A percentile compares a stretch with the other conserved stretches of the same genome.
Evolutionary conservation across 2,797 vertebrate genomes (phyloP).

Genomic region (Hemitrygon akajei): DNA sequence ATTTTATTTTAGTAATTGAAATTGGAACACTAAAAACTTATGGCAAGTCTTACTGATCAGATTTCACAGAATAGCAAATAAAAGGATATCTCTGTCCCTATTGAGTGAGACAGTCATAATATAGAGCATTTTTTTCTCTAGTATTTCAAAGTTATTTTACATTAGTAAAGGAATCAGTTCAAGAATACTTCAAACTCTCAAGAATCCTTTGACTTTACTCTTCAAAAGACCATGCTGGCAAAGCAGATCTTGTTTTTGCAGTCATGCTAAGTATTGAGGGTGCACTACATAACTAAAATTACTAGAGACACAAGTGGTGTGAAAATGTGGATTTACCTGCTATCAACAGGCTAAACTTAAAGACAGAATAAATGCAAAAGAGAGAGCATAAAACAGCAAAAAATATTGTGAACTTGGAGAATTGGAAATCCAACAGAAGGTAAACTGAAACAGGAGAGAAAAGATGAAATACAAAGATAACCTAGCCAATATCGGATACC

Average conservation of each 20-base stretch:
- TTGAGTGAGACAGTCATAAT: not conserved
- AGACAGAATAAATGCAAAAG: no score
- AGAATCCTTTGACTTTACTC: not conserved
- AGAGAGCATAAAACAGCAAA: no score
- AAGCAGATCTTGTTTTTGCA: no score
- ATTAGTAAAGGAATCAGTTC: not conserved
- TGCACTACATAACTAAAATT: not conserved
- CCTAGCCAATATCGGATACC: no score
- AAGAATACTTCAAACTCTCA: not conserved
- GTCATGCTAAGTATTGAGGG: not conserved
- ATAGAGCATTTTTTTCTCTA: not conserved
- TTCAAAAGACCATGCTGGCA: not conserved
- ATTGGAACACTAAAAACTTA: not conserved
- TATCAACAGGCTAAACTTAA: no score
- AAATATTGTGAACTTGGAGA: no score
- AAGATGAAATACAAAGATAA: no score
- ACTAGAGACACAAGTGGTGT: not conserved
- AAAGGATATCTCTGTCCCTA: not conserved
- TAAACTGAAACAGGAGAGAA: no score
- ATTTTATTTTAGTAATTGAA: not conserved
- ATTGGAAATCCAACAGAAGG: no score
- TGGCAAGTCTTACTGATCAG: no score
- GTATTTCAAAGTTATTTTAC: not conserved
- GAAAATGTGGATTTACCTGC: not conserved
- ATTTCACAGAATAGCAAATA: no score